These are phyloP conservation scores for Sorex fumeus DNA, from an alignment of 2,113 vertebrate species.

Conservation along the genomic window DNA sequence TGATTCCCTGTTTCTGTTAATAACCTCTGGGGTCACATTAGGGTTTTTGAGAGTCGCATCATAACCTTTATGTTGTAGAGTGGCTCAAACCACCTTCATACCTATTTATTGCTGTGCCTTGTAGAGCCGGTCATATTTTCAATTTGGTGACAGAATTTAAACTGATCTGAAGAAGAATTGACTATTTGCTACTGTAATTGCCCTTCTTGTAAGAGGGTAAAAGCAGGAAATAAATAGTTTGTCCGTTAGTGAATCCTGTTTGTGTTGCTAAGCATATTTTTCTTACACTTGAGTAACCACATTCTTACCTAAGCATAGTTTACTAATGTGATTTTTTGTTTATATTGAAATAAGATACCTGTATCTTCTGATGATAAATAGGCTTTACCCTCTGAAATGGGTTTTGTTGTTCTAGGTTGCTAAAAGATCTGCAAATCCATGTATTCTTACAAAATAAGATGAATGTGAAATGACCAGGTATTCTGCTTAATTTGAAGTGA, in stretches of 20 bases:
- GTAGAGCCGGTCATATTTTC: background rate
- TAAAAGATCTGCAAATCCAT: conserved; percentile 79
- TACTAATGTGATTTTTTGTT: conserved; percentile 58
- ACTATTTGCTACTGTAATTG: conserved; percentile 1
- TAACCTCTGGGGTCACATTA: background rate
- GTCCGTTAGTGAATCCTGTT: conserved; percentile 7
- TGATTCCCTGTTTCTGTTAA: background rate
- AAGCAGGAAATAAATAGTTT: conserved; percentile 60
- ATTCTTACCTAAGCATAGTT: conserved; percentile 61
- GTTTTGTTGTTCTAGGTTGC: conserved; percentile 74
- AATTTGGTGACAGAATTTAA: conserved; percentile 28
- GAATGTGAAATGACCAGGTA: conserved; percentile 28
- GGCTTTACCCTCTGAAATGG: conserved; percentile 52
- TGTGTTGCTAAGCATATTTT: conserved; percentile 73
- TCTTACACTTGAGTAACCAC: conserved; percentile 50
- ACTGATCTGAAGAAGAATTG: conserved; percentile 49
- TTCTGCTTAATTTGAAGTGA: conserved; percentile 80
- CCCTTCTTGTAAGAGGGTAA: background rate
- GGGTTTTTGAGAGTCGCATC: background rate
- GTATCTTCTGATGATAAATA: conserved; percentile 21
- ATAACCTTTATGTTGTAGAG: conserved; percentile 39
- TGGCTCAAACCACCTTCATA: conserved; percentile 28
- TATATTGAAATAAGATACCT: conserved; percentile 60
- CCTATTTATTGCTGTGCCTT: background rate
- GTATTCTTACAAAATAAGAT: conserved; percentile 73